Evolutionary conservation across 2,113 vertebrate genomes (phyloP).

Genomic region (Apeltes quadracus): DNA sequence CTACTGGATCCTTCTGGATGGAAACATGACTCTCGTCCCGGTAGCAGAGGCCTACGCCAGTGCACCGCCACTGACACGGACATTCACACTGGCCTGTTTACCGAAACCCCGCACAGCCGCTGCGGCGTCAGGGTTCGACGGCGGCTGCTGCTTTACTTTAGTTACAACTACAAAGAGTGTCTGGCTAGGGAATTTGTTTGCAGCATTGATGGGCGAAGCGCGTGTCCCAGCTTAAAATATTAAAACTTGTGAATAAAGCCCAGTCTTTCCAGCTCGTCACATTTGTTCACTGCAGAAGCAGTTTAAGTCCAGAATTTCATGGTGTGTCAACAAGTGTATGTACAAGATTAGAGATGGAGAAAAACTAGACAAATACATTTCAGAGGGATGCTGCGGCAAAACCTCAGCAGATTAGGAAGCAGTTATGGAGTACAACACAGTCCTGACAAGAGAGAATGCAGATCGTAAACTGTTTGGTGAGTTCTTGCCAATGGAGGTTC

Average conservation of each 20-base stretch:
- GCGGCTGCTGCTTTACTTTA: not conserved
- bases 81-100: not conserved
- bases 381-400: not conserved
- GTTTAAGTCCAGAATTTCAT: slow-evolving; percentile 6
- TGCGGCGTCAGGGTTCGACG: not conserved
- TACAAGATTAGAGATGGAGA: slow-evolving; percentile 1
- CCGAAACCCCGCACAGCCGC: not conserved
- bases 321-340: slow-evolving; percentile 7
- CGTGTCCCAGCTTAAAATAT: slow-evolving; percentile 12
- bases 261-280: slow-evolving; percentile 1
- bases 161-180: slow-evolving; percentile 22
- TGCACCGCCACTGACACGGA: not conserved
- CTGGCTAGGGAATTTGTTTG: slow-evolving; percentile 4
- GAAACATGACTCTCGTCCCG: not conserved
- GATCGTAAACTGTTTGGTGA: not conserved
- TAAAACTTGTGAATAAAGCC: slow-evolving; percentile 3
- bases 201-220: slow-evolving; percentile 25
- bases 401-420: not conserved
- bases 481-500: not conserved
- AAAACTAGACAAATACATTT: slow-evolving; percentile 1
- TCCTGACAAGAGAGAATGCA: not conserved
- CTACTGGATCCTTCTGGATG: slow-evolving; percentile 21
- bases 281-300: slow-evolving; percentile 12
- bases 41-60: not conserved
- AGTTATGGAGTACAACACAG: not conserved